Evolutionary conservation across 1,140 invertebrate genomes (phyloP), one percentile per base, ranked within the genome.

Genomic region (Lepidostoma basale): DNA sequence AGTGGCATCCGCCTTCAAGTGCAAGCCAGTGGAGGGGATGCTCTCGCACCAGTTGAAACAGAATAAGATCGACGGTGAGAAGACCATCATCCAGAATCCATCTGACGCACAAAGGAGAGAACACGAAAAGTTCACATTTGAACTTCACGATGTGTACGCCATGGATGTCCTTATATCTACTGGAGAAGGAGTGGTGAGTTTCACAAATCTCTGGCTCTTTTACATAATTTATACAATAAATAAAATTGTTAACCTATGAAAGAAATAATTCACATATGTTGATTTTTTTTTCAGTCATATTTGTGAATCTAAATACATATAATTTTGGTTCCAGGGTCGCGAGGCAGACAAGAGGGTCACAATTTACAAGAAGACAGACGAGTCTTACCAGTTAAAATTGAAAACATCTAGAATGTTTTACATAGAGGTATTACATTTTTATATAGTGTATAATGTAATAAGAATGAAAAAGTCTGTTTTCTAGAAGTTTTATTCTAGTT

Each of bases 1-100:
- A 84, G 90, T 98, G 67, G 92, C 94, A 69, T 91, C 95, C 74
- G 87, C 90, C 23, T 99, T 88, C 81, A 94, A 96, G 74, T 98
- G 97, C 81, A 99, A 98, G 83, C 97, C 98, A 20, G 91, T 99
- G 62, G 97, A 99, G 84, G 96, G 98, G 59, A 99, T 99, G 97
- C 84, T 99, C 23, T 99, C 97, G 74, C 97, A 99, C 81, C 95
- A 99, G 78, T 83, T 99, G 47, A 96, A 97, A 77, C 95, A 97
- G 79, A 94, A 95, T 80, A 92, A 94, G 80, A 98, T 98, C 78
- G 96, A 99, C 84, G 98, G 97, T 20, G 97, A 98, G 74, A 99
- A 99, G 84, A 97, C 96, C 14, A 98, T 99, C 70, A 98, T 99
- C 75, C 95, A 97, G 81, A 98, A 98, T 83, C 98, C 98, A 3